phyloP scores from a whole-genome alignment of 2,113 vertebrate species.

The Ellobius talpinus region DNA sequence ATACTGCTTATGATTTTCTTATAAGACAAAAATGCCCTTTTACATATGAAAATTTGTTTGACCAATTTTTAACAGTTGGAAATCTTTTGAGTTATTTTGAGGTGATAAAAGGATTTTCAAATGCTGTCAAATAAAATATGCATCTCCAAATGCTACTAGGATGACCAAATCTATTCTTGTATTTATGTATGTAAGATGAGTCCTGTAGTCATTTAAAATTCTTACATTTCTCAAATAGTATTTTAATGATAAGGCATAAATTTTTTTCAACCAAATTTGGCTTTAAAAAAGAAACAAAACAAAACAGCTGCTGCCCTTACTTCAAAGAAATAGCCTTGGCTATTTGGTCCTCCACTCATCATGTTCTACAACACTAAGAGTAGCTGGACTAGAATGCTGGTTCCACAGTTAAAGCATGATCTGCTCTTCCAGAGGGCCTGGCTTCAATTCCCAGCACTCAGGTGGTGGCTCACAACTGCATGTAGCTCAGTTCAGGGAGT shows the following conservation, averaged over 20 bases:
- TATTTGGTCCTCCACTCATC: not conserved
- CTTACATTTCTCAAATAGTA: slow-evolving; percentile 34
- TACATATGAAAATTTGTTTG: slow-evolving; percentile 36
- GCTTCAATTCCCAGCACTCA: not conserved
- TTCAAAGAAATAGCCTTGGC: not conserved
- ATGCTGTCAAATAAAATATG: slow-evolving; percentile 80
- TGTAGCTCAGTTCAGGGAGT: too few relatives aligned
- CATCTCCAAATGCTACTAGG: slow-evolving; percentile 73
- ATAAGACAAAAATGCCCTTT: slow-evolving; percentile 51
- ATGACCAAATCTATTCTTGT: slow-evolving; percentile 71
- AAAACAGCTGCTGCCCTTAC: not conserved
- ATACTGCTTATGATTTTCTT: slow-evolving; percentile 24
- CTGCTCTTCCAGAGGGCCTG: not conserved
- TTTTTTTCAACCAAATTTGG: slow-evolving; percentile 9
- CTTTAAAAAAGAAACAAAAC: not conserved
- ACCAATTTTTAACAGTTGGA: slow-evolving; percentile 73
- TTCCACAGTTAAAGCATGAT: not conserved
- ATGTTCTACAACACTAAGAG: not conserved
- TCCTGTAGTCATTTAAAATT: slow-evolving; percentile 50
- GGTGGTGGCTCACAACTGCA: not conserved
- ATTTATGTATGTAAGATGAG: slow-evolving; percentile 38
- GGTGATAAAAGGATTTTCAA: slow-evolving; percentile 74
- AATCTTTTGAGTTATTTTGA: slow-evolving; percentile 75
- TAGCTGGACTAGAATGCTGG: not conserved
- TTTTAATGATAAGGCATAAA: slow-evolving; percentile 18